phyloP scores from a whole-genome alignment of 2,113 vertebrate genomes.

The Neotoma lepida region DNA sequence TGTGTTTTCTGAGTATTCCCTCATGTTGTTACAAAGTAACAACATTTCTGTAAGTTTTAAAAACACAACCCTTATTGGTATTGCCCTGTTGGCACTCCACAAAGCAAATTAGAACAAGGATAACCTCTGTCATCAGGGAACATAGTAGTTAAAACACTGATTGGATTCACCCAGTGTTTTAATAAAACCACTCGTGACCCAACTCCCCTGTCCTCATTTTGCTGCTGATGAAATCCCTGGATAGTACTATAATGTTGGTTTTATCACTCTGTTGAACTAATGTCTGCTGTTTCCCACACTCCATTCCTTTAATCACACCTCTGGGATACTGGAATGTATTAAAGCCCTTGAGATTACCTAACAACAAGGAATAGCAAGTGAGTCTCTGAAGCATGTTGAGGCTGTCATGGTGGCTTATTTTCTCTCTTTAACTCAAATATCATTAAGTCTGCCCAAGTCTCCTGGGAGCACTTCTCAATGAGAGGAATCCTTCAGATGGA shows the following conservation, averaged over 20 bases:
- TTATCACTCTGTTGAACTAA: constrained; percentile 67
- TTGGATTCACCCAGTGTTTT: constrained; percentile 70
- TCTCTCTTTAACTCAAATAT: not conserved
- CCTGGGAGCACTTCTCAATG: not conserved
- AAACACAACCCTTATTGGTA: not conserved
- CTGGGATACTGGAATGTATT: constrained; percentile 46
- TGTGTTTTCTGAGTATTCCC: not conserved
- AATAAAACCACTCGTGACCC: constrained; percentile 74
- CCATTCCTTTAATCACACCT: constrained; percentile 67
- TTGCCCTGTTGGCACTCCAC: not conserved
- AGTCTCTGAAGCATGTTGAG: constrained; percentile 34
- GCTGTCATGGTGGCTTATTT: not conserved
- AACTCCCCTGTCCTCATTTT: constrained; percentile 73
- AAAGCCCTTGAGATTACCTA: constrained; percentile 59
- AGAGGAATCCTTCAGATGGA: not conserved
- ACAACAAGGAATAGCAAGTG: constrained; percentile 8
- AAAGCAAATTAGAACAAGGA: constrained; percentile 64
- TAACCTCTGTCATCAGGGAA: constrained; percentile 53
- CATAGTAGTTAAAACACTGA: constrained; percentile 15
- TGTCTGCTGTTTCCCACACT: constrained; percentile 42
- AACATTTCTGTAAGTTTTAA: constrained; percentile 27
- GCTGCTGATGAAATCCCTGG: constrained; percentile 63
- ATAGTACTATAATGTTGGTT: constrained; percentile 39
- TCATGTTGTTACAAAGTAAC: not conserved
- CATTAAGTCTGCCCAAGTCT: constrained; percentile 3